Conservation (phyloP, 1,140 invertebrate genomes). For the Drosophila novamexicana region DNA sequence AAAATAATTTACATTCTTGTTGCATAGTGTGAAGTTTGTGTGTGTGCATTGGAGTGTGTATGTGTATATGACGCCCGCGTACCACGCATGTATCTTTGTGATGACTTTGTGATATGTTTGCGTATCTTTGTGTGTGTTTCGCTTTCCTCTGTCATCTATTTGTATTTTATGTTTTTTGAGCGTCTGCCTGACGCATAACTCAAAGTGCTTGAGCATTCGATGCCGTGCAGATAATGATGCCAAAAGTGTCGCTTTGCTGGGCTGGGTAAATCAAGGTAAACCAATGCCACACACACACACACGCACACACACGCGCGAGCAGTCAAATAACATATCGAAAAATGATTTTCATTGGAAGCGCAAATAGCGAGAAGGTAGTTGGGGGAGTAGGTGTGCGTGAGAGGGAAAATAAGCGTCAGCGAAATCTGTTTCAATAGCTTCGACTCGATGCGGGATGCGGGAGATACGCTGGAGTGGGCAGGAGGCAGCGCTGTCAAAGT, state of each 20-base stretch:
- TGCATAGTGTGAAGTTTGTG: slow-evolving; percentile 4
- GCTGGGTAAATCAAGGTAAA: slow-evolving; percentile 59
- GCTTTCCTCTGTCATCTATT: slow-evolving; percentile 75
- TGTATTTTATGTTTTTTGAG: slow-evolving; percentile 75
- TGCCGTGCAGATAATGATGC: slow-evolving; percentile 79
- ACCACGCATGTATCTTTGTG: slow-evolving; percentile 19
- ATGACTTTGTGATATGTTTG: slow-evolving; percentile 12
- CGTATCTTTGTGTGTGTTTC: slow-evolving; percentile 42
- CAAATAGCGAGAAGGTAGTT: slow-evolving; percentile 2
- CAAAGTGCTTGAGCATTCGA: slow-evolving; percentile 72
- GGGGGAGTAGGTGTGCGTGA: background rate
- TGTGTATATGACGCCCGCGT: background rate
- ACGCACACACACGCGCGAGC: slow-evolving; percentile 9
- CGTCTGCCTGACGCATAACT: slow-evolving; percentile 74
- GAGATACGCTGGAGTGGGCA: slow-evolving; percentile 14
- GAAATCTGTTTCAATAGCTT: slow-evolving; percentile 74
- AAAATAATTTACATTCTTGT: slow-evolving; percentile 7
- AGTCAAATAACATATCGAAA: slow-evolving; percentile 79
- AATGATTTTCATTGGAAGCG: slow-evolving; percentile 72
- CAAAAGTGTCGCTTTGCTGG: slow-evolving; percentile 68
- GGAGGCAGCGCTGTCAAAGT: slow-evolving; percentile 53
- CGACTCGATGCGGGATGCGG: slow-evolving; percentile 17
- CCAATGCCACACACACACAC: slow-evolving; percentile 37
- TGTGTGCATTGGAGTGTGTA: background rate
- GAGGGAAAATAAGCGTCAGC: slow-evolving; percentile 67